Conservation (phyloP, 2,113 vertebrate genomes). For the Progne subis region DNA sequence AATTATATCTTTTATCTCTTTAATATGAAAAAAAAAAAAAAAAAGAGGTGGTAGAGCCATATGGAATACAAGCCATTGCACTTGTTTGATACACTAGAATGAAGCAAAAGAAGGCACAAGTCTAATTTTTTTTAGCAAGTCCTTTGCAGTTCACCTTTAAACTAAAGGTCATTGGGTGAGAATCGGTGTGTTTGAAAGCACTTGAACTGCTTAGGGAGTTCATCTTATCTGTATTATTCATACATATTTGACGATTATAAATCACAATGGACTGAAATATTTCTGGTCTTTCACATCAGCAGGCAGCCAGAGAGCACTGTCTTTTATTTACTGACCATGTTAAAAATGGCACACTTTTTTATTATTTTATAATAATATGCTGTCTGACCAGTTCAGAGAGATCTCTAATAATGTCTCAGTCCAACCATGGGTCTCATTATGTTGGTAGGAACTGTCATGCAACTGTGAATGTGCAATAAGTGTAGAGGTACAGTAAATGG, state of each 20-base stretch:
- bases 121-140: slow-evolving; percentile 29
- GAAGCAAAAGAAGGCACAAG: neutral
- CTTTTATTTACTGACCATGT: slow-evolving; percentile 74
- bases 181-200: slow-evolving; percentile 25
- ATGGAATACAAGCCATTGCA: neutral
- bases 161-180: slow-evolving; percentile 49
- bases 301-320: slow-evolving; percentile 42
- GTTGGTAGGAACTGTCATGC: slow-evolving; percentile 70
- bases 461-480: slow-evolving; percentile 72
- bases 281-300: slow-evolving; percentile 63
- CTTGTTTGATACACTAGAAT: slow-evolving; percentile 2
- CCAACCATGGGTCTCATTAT: slow-evolving; percentile 69
- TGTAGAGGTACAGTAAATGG: slow-evolving; percentile 69
- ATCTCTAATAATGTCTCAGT: slow-evolving; percentile 69
- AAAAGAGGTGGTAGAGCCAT: neutral
- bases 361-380: slow-evolving; percentile 69
- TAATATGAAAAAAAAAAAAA: neutral
- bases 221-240: slow-evolving; percentile 50
- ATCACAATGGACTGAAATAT: slow-evolving; percentile 61
- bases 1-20: neutral
- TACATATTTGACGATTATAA: slow-evolving; percentile 59
- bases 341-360: slow-evolving; percentile 43
- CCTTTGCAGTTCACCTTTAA: slow-evolving; percentile 67
- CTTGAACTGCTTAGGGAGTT: slow-evolving; percentile 45
- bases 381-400: slow-evolving; percentile 69